Conservation (phyloP, 2,797 vertebrate species). For the Heteromormyrus szaboi region DNA sequence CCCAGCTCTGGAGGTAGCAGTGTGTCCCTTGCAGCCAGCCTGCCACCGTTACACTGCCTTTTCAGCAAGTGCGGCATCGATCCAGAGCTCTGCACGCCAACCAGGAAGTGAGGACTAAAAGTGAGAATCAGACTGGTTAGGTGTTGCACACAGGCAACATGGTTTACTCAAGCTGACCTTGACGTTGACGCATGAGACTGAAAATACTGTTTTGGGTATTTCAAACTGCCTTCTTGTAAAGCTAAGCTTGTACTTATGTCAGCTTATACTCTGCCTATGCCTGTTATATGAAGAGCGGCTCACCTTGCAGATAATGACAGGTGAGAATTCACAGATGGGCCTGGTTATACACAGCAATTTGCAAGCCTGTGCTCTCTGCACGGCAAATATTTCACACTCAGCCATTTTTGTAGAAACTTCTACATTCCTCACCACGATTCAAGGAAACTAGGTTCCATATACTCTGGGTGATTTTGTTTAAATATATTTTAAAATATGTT, state of each 20-base stretch:
- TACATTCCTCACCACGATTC: not conserved
- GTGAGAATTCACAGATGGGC: too few relatives aligned
- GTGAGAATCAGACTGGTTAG: not conserved
- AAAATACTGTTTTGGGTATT: not conserved
- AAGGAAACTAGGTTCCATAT: not conserved
- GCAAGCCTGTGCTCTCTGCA: not conserved
- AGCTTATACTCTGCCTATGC: not conserved
- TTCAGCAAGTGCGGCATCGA: not conserved
- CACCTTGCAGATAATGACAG: not conserved
- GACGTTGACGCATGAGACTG: not conserved
- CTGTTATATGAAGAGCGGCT: not conserved
- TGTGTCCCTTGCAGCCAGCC: not conserved
- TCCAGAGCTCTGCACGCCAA: not conserved
- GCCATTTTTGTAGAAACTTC: not conserved
- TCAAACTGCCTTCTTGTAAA: not conserved
- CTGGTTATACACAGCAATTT: not conserved
- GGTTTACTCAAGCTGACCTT: not conserved
- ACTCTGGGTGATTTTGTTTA: not conserved
- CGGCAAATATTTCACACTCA: not conserved
- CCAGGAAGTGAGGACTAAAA: not conserved
- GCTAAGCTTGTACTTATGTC: not conserved
- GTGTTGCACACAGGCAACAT: not conserved
- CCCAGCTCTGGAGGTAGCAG: not conserved
- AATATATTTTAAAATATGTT: not conserved
- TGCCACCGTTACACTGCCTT: not conserved